Conservation (phyloP, 2,797 vertebrate species). For the Peromyscus eremicus region DNA sequence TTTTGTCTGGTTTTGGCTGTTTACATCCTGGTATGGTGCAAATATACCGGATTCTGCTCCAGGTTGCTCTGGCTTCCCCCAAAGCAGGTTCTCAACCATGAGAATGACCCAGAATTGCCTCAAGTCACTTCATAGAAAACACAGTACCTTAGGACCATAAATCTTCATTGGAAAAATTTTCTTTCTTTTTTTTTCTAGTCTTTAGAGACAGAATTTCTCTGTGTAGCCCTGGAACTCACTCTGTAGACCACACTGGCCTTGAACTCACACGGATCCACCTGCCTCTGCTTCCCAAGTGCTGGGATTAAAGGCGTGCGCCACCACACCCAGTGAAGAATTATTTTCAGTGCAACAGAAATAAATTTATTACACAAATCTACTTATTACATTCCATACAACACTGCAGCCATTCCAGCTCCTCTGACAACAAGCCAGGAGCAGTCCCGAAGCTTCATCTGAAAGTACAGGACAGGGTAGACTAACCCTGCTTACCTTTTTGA, state of each 20-base stretch:
- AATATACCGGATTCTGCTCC: neutral
- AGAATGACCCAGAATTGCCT: neutral
- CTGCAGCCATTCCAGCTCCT: neutral
- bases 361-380: neutral
- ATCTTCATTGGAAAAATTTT: neutral
- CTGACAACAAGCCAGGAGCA: neutral
- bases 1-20: neutral
- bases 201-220: neutral
- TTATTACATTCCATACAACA: neutral
- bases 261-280: neutral
- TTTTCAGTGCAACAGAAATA: neutral
- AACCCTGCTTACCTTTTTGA: conserved; percentile 92
- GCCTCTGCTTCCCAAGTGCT: neutral
- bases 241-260: neutral
- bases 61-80: neutral
- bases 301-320: neutral
- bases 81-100: neutral
- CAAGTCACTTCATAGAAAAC: neutral
- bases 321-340: neutral
- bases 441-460: neutral
- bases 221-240: neutral
- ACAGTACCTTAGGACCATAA: neutral
- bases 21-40: neutral
- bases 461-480: neutral
- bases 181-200: neutral